Conservation (phyloP, 1,140 invertebrate genomes). For the Lepidostoma basale region DNA sequence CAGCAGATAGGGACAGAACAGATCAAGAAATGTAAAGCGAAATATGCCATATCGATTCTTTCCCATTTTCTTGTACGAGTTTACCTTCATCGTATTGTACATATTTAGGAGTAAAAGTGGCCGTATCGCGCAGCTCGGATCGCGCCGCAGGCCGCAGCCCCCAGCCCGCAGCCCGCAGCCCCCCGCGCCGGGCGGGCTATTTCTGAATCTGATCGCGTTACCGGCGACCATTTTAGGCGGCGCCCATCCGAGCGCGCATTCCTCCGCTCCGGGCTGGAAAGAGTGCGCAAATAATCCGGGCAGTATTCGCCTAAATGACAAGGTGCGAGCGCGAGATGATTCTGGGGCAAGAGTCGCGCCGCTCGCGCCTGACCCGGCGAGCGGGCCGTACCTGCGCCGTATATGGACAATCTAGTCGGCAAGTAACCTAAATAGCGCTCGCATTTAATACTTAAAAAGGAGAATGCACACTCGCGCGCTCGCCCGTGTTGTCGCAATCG, state of each 20-base stretch:
- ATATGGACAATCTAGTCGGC: constrained; percentile 42
- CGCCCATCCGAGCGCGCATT: constrained; percentile 8
- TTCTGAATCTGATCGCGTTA: constrained; percentile 44
- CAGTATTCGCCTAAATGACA: no score
- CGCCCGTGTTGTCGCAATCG: no score
- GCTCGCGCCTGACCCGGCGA: background rate
- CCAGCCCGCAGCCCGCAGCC: background rate
- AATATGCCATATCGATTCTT: no score
- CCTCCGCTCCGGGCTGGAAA: no score
- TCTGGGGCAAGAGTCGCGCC: constrained; percentile 20
- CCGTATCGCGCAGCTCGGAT: no score
- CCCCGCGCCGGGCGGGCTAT: constrained; percentile 27
- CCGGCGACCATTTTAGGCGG: constrained; percentile 41
- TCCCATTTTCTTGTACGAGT: no score
- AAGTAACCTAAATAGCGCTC: constrained; percentile 39
- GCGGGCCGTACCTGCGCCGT: constrained; percentile 24
- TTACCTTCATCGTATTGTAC: no score
- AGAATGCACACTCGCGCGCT: no score
- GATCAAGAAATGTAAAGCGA: no score
- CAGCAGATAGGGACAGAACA: no score
- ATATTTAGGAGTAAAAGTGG: no score
- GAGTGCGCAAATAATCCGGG: no score
- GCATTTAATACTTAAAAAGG: constrained; percentile 31
- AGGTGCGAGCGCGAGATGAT: background rate
- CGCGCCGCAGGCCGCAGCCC: background rate